Conservation (phyloP, 2,113 vertebrate genomes). For the Melanotaenia duboulayi region DNA sequence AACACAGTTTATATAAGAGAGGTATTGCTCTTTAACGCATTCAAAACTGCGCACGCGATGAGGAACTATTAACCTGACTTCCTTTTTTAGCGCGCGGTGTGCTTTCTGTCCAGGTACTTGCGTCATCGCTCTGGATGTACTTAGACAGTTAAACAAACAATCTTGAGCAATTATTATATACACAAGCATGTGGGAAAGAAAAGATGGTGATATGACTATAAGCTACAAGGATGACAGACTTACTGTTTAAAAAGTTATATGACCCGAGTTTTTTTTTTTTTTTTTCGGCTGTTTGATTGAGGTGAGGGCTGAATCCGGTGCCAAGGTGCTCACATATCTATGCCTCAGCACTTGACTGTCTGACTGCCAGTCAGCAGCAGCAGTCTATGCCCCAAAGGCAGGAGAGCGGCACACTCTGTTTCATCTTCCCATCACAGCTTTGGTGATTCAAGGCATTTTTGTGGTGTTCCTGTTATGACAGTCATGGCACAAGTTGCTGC, state of each 20-base stretch:
- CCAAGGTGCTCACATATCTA: slow-evolving; percentile 62
- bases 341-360: slow-evolving; percentile 65
- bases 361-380: slow-evolving; percentile 37
- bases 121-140: not conserved
- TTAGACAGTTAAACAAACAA: not conserved
- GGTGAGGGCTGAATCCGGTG: slow-evolving; percentile 15
- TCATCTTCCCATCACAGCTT: slow-evolving; percentile 15
- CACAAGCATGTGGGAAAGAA: no score
- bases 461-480: slow-evolving; percentile 45
- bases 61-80: slow-evolving; percentile 30
- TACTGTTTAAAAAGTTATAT: not conserved
- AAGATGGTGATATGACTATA: not conserved
- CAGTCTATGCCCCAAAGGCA: slow-evolving; percentile 22
- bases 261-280: not conserved
- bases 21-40: not conserved
- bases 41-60: not conserved
- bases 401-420: slow-evolving; percentile 6
- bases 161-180: not conserved
- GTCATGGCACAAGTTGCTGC: slow-evolving; percentile 35
- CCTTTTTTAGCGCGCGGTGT: not conserved
- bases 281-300: slow-evolving; percentile 1
- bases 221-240: not conserved
- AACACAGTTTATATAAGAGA: not conserved
- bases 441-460: slow-evolving; percentile 43
- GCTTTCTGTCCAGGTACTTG: not conserved